Base-by-base conservation (phyloP, 2,113 vertebrate species). In the Grammomys surdaster region DNA sequence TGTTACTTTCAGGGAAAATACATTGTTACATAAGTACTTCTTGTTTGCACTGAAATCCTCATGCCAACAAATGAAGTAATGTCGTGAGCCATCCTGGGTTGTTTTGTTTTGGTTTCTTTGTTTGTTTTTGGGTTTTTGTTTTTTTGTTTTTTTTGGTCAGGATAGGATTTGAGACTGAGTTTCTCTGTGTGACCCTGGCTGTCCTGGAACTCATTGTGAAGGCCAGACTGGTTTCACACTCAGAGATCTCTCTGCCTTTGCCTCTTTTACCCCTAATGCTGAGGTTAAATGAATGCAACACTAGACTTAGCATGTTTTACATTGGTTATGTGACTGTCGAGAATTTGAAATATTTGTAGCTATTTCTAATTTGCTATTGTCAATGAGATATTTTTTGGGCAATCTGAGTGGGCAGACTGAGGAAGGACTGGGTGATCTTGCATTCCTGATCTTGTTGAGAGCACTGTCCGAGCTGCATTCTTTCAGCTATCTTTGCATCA, bases 11-110 rank as follows among this genome's bases (percentile, higher is more conserved):
- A 56, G 73, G 22, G 43, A 89, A 92, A 88, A 22, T 69, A 65
- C 26, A 54, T 51, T 90, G 33, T 28, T 86, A 4, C 43, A 4
- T 81, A 75, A 96, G 7, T 89, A n/a, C 48, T 80, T 43, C n/a
- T 56, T 97, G 36, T 95, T 87, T 70, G n/a, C 76, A 46, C 91
- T 90, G 28, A 96, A 73, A 88, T 91, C 69, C 36, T 56, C 87
- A 46, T 63, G 93, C 56, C 93, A 54, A 81, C 22, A 58, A 76
- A 33, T 58, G 88, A 51, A 94, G 40, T 94, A 91, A 78, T 89
- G 33, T 19, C n/a, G 16, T 88, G 91, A 93, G n/a, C 60, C 48
- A 75, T n/a, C 6, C 16, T 93, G n/a, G 33, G 13, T n/a, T 92
- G 11, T 31, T 28, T 67, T 58, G 40, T 40, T 40, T 40, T 40